A percentile compares a stretch with the other conserved stretches of the same genome.
Conservation (phyloP, 1,140 invertebrate species). For the Hylaeus anthracinus region DNA sequence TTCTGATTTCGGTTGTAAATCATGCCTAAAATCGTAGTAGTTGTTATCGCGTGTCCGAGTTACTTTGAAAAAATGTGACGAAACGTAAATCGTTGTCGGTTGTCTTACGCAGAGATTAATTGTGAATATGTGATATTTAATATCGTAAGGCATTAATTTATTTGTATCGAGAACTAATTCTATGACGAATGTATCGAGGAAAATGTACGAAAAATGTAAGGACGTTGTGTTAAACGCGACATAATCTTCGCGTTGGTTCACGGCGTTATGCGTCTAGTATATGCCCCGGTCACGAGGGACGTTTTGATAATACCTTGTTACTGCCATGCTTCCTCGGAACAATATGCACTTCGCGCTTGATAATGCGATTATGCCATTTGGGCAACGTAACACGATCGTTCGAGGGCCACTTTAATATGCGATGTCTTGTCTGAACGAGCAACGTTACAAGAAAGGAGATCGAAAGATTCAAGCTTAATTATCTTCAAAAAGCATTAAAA, state of each 20-base stretch:
- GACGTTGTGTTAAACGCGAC: neutral
- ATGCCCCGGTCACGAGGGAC: neutral
- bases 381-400: neutral
- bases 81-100: too few species aligned
- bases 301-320: slow-evolving; percentile 40
- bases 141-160: too few species aligned
- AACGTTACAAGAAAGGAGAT: neutral
- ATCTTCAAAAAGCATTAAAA: too few species aligned
- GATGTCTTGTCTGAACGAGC: neutral
- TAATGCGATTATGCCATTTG: slow-evolving; percentile 38
- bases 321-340: slow-evolving; percentile 5
- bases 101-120: too few species aligned
- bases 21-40: too few species aligned
- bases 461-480: too few species aligned
- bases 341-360: slow-evolving; percentile 39
- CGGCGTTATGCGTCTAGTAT: neutral
- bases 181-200: too few species aligned
- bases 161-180: too few species aligned
- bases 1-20: too few species aligned
- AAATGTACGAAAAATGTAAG: neutral
- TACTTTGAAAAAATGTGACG: too few species aligned
- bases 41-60: too few species aligned
- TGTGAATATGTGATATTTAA: too few species aligned
- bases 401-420: slow-evolving; percentile 7
- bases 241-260: neutral